phyloP scores from a whole-genome alignment of 1,140 invertebrate genomes.

The Drepana arcuata region DNA sequence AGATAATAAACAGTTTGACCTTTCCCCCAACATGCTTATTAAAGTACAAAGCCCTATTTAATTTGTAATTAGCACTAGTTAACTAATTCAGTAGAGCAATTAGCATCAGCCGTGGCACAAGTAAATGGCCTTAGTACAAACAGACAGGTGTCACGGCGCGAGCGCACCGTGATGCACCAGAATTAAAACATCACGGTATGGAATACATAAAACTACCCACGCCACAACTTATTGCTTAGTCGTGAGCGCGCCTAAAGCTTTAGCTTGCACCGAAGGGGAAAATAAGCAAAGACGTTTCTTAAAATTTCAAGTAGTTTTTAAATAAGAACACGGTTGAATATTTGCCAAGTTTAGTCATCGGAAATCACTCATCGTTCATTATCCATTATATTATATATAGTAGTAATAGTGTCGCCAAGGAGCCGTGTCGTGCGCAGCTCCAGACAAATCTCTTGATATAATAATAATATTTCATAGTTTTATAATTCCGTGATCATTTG shows the following conservation, averaged over 20 bases:
- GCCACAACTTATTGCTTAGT: too few species aligned
- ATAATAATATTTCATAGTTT: too few species aligned
- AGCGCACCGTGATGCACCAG: slow-evolving; percentile 11
- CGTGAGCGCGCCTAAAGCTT: too few species aligned
- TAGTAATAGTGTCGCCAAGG: too few species aligned
- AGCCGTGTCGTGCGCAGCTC: too few species aligned
- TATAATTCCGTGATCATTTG: too few species aligned
- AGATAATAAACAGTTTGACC: background rate
- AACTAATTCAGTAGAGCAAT: slow-evolving; percentile 3
- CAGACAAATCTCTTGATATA: too few species aligned
- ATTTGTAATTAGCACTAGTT: slow-evolving; percentile 11
- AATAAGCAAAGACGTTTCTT: too few species aligned
- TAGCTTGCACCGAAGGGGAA: too few species aligned
- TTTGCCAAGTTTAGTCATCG: slow-evolving; percentile 49
- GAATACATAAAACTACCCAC: slow-evolving; percentile 18
- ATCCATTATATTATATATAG: too few species aligned
- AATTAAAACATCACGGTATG: slow-evolving; percentile 22
- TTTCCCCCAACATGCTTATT: slow-evolving; percentile 8
- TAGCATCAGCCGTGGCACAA: background rate
- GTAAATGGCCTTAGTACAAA: background rate
- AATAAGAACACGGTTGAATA: too few species aligned
- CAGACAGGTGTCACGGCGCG: slow-evolving; percentile 4
- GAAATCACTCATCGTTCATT: slow-evolving; percentile 42
- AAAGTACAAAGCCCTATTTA: slow-evolving; percentile 9
- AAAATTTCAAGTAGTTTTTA: too few species aligned